Base-by-base conservation (phyloP, 2,888 invertebrate genomes). In the Emmelina monodactyla region DNA sequence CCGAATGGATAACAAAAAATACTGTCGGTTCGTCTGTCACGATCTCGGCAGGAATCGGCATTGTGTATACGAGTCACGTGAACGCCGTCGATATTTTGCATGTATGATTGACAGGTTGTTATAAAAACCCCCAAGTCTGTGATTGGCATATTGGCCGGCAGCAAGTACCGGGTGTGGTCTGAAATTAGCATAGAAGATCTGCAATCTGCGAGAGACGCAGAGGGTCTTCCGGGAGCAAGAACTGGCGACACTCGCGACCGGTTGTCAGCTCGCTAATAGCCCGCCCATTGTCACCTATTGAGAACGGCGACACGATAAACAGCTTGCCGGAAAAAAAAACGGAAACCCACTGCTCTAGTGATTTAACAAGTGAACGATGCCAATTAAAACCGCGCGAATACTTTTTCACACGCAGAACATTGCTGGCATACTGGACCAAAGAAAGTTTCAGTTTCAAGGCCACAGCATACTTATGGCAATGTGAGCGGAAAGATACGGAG, bases 201-300 rank as follows among this genome's bases (percentile, higher is more conserved):
- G 19, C 19, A 11, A 25, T 25, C 25, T 4, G 25, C 25, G 25
- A 28, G 28, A 28, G 33, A 33, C 33, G 28, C 33, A 34, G 16
- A 14, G 34, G n/a, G 16, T 34, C 29, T n/a, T 34, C 29, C 14
- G 19, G 29, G 13, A 16, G 13, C 7, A 35, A 40, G 31, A 36
- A 40, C 39, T 40, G 43, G 38, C 38, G 45, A 46, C 33, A 34
- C 29, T 34, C 34, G 39, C 33, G 48, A 53, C 49, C 48, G 46
- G 55, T 50, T 41, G 14, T 10, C 12, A 28, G 32, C 33, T 30
- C 44, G 42, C 53, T 59, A 60, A 56, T 55, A 53, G 56, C 55
- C 51, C 47, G 45, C 41, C 49, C 47, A 55, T 56, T 57, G 61
- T 61, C 55, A 46, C 43, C 47, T 49, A 55, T 57, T 55, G 47